Evolutionary conservation across 2,113 vertebrate species (phyloP).

Genomic region (Malurus alboscapulatus): DNA sequence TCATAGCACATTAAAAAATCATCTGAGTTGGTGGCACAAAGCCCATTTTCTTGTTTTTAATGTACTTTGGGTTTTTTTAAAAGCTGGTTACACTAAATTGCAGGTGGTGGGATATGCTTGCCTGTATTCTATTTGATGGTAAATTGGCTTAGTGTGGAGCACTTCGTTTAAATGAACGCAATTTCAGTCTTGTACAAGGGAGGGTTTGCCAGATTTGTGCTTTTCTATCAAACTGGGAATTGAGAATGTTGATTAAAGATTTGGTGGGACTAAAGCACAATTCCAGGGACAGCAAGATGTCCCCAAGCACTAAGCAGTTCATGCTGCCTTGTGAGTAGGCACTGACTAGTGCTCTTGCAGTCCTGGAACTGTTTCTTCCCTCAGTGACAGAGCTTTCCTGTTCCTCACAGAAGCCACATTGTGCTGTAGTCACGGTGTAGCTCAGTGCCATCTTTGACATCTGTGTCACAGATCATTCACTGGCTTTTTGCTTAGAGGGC

Average conservation of each 20-base stretch:
- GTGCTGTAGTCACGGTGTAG: background rate
- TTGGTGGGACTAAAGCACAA: background rate
- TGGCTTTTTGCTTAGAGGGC: background rate
- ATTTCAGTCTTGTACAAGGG: background rate
- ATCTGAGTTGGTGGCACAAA: background rate
- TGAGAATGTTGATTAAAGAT: background rate
- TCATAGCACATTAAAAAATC: background rate
- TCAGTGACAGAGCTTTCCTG: background rate
- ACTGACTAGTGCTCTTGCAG: background rate
- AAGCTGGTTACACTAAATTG: background rate
- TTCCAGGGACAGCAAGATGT: background rate
- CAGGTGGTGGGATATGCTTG: background rate
- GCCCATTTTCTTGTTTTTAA: background rate
- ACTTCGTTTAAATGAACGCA: background rate
- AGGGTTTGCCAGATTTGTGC: background rate
- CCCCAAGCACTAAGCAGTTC: background rate
- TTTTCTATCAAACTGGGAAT: background rate
- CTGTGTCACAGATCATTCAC: fast-evolving
- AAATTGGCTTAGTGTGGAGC: background rate
- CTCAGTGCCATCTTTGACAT: background rate
- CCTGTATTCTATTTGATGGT: background rate
- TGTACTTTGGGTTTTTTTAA: background rate
- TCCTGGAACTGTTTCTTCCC: background rate
- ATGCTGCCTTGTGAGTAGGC: background rate
- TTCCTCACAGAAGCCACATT: background rate